Percentiles rank a stretch among this genome's conserved stretches.
Evolutionary conservation across 64 coral and sea anemone genomes (phyloP).

Genomic region (Dendronephthya gigantea): DNA sequence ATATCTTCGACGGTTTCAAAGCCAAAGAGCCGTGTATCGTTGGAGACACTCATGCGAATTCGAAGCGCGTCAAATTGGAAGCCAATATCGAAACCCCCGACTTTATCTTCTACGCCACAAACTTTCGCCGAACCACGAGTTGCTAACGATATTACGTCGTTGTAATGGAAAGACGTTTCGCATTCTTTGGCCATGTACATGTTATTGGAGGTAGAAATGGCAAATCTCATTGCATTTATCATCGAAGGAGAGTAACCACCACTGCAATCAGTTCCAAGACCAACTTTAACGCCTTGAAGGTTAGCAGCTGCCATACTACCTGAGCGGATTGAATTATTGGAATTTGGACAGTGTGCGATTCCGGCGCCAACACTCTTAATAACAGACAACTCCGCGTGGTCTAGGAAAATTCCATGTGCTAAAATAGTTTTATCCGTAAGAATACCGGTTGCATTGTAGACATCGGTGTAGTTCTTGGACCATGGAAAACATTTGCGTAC

Average conservation of each 20-base stretch:
- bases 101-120: not conserved
- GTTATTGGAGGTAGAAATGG: not conserved
- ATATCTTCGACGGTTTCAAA: not conserved
- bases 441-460: not conserved
- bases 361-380: not conserved
- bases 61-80: not conserved
- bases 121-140: not conserved
- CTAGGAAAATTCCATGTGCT: not conserved
- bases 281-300: not conserved
- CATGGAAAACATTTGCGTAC: not conserved
- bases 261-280: not conserved
- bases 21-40: not conserved
- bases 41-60: not conserved
- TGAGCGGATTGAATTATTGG: not conserved
- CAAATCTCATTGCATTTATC: not conserved
- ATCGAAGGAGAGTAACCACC: not conserved
- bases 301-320: not conserved
- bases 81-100: not conserved
- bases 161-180: not conserved
- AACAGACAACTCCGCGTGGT: not conserved
- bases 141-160: not conserved
- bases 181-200: not conserved
- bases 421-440: not conserved
- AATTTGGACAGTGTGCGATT: not conserved
- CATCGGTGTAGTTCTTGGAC: not conserved